Conservation (phyloP, 37 sponge, comb jelly and placozoan species). For the Petrosia ficiformis region DNA sequence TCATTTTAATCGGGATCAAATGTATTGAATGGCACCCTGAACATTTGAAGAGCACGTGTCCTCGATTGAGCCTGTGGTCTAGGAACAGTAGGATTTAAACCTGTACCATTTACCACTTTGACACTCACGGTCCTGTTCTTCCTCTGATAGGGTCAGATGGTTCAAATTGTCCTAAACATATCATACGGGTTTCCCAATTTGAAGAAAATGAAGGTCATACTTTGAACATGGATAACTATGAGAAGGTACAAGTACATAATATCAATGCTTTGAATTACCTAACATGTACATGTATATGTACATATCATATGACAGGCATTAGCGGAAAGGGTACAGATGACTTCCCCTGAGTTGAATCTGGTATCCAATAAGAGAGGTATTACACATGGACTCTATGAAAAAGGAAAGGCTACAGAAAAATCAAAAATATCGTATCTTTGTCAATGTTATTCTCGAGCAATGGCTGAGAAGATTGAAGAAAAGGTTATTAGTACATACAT, state of each 20-base stretch:
- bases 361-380: not conserved
- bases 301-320: conserved; percentile 23
- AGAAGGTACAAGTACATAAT: conserved; percentile 7
- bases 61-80: too few species aligned
- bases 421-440: conserved; percentile 38
- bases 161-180: not conserved
- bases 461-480: too few species aligned
- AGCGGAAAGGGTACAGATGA: conserved; percentile 33
- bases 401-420: conserved; percentile 24
- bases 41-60: too few species aligned
- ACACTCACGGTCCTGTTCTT: too few species aligned
- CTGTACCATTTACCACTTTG: too few species aligned
- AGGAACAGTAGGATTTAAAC: too few species aligned
- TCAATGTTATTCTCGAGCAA: conserved; percentile 33
- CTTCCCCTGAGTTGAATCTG: not conserved
- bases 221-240: conserved; percentile 16
- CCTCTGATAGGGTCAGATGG: too few species aligned
- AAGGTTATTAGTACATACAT: too few species aligned
- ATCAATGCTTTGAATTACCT: too few species aligned
- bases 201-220: not conserved
- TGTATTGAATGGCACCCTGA: too few species aligned
- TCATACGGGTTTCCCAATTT: conserved; percentile 26
- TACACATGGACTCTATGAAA: not conserved
- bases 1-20: too few species aligned
- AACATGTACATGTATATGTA: conserved; percentile 1